Conservation (phyloP, 64 coral and sea anemone genomes). For the Orbicella faveolata region DNA sequence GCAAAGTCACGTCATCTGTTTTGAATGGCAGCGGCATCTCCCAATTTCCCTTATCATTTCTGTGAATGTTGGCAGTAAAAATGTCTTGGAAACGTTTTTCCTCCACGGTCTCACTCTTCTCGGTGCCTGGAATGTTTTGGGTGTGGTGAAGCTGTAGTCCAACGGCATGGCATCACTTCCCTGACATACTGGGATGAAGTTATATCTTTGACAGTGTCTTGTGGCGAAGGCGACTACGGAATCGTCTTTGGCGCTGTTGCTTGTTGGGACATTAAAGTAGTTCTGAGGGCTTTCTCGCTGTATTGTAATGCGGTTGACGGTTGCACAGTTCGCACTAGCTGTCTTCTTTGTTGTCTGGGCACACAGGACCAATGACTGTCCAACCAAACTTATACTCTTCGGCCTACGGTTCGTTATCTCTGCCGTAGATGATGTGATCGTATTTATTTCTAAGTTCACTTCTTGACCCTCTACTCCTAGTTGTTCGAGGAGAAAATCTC, state of each 20-base stretch:
- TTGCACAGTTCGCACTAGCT: constrained; percentile 2
- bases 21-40: constrained; percentile 59
- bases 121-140: constrained; percentile 29
- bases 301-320: constrained; percentile 2
- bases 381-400: constrained; percentile 54
- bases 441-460: constrained; percentile 34
- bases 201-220: background rate
- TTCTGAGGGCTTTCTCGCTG: background rate
- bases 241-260: constrained; percentile 1
- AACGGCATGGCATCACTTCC: constrained; percentile 47
- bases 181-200: background rate
- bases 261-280: background rate
- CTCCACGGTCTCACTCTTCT: background rate
- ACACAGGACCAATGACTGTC: constrained; percentile 57
- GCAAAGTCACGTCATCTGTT: constrained; percentile 22
- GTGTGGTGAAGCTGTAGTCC: constrained; percentile 25
- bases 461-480: constrained; percentile 9
- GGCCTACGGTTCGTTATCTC: constrained; percentile 35
- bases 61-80: constrained; percentile 30
- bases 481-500: constrained; percentile 14
- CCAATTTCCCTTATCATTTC: constrained; percentile 40
- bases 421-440: constrained; percentile 29
- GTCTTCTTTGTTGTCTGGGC: constrained; percentile 15
- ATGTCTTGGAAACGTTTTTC: constrained; percentile 3
- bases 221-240: background rate